Base-by-base conservation (phyloP, 2,113 vertebrate genomes). In the Saccopteryx bilineata region DNA sequence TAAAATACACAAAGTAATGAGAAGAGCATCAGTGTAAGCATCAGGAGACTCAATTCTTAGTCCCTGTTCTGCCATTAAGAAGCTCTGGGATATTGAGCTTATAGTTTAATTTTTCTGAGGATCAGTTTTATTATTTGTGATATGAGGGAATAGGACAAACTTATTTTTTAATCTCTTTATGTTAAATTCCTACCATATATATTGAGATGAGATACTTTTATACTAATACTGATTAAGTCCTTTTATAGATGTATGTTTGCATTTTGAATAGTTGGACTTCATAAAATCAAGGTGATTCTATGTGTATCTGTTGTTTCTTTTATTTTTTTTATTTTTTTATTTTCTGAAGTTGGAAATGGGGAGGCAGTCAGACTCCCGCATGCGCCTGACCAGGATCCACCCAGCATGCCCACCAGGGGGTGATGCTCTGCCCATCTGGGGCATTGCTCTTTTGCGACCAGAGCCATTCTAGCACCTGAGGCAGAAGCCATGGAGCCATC, bases 121-220 rank as follows among this genome's bases (percentile, higher is more conserved):
- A 18, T 66, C 46, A 33, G 48, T 65, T 96, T 94, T 24, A 68
- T 95, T 5, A 46, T 91, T 63, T 75, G 6, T 92, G 54, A 95
- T 93, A 63, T 90, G 28, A 5, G 17, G 65, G 65, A 50, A 61
- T 24, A 65, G 33, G 33, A 84, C 18, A 80, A 65, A 33, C 46
- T 79, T 76, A 26, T 26, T 56, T 78, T 86, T 85, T 78, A 17
- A 48, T 71, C n/a, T n/a, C 9, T 39, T 74, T 85, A 54, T 26
- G 69, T 65, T 82, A 79, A 84, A 82, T 74, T 48, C 9, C 28
- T 90, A 63, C 69, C 52, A 88, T 85, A 58, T 63, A 28, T 18
- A 28, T 65, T 90, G 74, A 96, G 31, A 81, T 60, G 71, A 85
- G 61, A 88, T 8, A 63, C 28, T n/a, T n/a, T 31, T 4, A 92